Conservation (phyloP, 2,113 vertebrate species). For the Nematolebias whitei region DNA sequence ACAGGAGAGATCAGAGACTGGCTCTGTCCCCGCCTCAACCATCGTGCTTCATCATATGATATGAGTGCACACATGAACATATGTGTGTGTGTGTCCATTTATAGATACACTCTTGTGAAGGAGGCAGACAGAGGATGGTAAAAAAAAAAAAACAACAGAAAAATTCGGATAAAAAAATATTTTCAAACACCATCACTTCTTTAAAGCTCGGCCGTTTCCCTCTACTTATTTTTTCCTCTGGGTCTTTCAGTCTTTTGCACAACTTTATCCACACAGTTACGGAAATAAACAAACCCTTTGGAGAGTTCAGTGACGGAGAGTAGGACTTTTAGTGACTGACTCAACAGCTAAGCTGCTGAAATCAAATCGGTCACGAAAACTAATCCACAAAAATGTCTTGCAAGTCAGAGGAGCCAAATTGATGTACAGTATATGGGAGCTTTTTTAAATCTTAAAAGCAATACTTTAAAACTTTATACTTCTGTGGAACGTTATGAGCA, state of each 20-base stretch:
- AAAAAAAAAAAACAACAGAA: conserved; percentile 38
- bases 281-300: conserved; percentile 51
- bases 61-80: conserved; percentile 8
- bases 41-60: conserved; percentile 67
- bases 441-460: neutral
- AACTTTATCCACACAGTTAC: conserved; percentile 37
- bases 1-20: conserved; percentile 78
- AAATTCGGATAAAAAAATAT: conserved; percentile 42
- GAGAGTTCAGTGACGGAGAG: conserved; percentile 35
- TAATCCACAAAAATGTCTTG: neutral
- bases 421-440: too few species aligned
- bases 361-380: too few species aligned
- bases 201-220: conserved; percentile 49
- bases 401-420: too few species aligned
- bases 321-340: conserved; percentile 49
- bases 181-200: conserved; percentile 50
- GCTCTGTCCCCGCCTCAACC: conserved; percentile 69
- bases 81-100: conserved; percentile 3
- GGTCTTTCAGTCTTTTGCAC: conserved; percentile 48
- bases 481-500: too few species aligned
- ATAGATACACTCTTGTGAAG: conserved; percentile 9
- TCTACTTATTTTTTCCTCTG: conserved; percentile 28
- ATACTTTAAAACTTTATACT: too few species aligned
- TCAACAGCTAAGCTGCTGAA: conserved; percentile 27
- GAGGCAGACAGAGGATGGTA: conserved; percentile 46